These are phyloP conservation scores for Catostylus mosaicus DNA, from an alignment of 30 jellyfish, hydroid and myxozoan genomes.

Conservation along the genomic window DNA sequence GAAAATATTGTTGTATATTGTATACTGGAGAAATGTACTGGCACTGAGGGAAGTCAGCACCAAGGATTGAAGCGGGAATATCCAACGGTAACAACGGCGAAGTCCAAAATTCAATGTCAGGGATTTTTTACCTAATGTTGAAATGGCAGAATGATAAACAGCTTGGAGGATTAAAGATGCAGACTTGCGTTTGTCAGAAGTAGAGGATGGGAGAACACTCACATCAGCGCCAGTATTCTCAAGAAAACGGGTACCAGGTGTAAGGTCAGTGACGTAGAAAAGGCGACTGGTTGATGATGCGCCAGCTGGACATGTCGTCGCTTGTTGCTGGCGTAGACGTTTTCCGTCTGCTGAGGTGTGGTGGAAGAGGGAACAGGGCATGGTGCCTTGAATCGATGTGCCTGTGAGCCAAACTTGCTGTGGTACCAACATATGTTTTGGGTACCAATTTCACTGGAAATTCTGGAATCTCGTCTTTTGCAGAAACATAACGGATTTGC, in stretches of 20 bases:
- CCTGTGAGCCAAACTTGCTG: conserved; percentile 3
- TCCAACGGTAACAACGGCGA: not conserved
- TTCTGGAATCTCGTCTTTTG: not conserved
- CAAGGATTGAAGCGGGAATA: not conserved
- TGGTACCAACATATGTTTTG: conserved; percentile 31
- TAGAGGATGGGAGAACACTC: not conserved
- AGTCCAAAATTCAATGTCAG: not conserved
- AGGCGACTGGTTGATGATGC: not conserved
- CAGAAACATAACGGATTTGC: not conserved
- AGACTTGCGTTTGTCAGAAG: not conserved
- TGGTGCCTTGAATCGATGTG: conserved; percentile 9
- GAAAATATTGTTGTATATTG: too few relatives aligned
- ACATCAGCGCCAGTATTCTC: not conserved
- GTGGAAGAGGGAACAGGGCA: conserved; percentile 26
- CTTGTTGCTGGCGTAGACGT: conserved; percentile 34
- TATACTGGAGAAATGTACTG: too few relatives aligned
- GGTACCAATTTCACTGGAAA: not conserved
- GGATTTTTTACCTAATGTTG: not conserved
- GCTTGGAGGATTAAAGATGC: not conserved
- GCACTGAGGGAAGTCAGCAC: not conserved
- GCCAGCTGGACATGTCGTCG: conserved; percentile 6
- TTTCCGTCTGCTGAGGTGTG: conserved; percentile 23
- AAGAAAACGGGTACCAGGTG: not conserved
- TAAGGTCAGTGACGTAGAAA: too few relatives aligned
- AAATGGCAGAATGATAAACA: not conserved